Evolutionary conservation across 2,113 vertebrate genomes (phyloP).

Genomic region (Pygoscelis antarcticus): DNA sequence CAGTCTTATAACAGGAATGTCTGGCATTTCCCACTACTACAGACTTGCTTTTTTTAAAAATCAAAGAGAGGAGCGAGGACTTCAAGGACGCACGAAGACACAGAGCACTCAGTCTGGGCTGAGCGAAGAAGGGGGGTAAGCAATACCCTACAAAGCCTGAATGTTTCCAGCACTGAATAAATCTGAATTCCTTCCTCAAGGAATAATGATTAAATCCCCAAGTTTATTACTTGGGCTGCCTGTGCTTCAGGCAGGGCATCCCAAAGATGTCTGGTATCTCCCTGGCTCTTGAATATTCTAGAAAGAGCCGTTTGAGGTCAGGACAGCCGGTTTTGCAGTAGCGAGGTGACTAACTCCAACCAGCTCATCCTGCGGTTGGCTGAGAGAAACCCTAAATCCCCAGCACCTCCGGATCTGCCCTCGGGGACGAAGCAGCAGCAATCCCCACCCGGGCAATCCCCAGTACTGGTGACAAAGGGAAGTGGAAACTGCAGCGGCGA

Average conservation of each 20-base stretch:
- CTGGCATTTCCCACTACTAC: background rate
- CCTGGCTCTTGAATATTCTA: background rate
- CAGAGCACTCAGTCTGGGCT: background rate
- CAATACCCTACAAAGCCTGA: background rate
- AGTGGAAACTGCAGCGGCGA: background rate
- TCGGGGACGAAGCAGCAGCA: background rate
- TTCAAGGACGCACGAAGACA: background rate
- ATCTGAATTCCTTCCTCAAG: background rate
- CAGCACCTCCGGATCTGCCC: fast-evolving
- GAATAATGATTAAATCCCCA: fast-evolving
- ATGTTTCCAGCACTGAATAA: background rate
- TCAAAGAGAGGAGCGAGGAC: background rate
- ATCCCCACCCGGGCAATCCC: background rate
- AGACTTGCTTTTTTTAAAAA: background rate
- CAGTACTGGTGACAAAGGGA: background rate
- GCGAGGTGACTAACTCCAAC: background rate
- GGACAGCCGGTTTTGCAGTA: background rate
- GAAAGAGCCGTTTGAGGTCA: background rate
- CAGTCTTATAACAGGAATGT: background rate
- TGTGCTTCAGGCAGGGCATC: background rate
- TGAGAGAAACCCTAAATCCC: background rate
- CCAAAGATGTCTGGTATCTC: background rate
- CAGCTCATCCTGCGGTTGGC: background rate
- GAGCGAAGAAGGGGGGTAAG: background rate
- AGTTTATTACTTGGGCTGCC: background rate